phyloP scores from a whole-genome alignment of 2,797 vertebrate species.

The Emydoidea blandingii region DNA sequence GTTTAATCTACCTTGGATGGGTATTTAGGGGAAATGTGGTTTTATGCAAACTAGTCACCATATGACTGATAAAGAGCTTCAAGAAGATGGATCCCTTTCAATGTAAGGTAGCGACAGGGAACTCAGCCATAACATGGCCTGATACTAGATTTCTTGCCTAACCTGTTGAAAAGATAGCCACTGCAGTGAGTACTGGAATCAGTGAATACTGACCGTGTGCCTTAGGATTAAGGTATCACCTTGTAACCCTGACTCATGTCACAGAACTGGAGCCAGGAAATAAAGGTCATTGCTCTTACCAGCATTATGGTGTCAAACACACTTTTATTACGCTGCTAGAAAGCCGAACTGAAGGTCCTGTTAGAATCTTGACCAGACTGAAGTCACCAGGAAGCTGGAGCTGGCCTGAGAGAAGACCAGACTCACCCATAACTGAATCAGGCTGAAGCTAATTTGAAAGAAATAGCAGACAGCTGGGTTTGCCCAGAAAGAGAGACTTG shows the following conservation, averaged over 20 bases:
- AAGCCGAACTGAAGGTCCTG: neutral
- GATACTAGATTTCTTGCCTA: neutral
- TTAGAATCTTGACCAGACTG: neutral
- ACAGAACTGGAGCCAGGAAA: too few species aligned
- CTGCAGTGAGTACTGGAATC: too few species aligned
- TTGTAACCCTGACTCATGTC: too few species aligned
- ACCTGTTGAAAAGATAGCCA: neutral
- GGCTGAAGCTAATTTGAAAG: neutral
- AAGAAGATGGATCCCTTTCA: neutral
- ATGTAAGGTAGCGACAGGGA: neutral
- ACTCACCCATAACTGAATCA: neutral
- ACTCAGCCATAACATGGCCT: neutral
- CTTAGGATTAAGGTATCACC: too few species aligned
- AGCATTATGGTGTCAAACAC: neutral
- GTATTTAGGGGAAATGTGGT: neutral
- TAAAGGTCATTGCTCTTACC: too few species aligned
- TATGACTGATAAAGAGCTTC: neutral
- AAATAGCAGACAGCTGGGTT: neutral
- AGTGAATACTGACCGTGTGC: too few species aligned
- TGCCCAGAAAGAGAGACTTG: neutral
- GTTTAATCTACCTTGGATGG: neutral
- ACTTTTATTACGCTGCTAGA: neutral
- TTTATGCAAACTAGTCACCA: neutral
- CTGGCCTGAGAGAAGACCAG: neutral
- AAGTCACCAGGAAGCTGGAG: neutral